Conservation (phyloP, 92 coral and sea anemone genomes). For the Porites cylindrica region DNA sequence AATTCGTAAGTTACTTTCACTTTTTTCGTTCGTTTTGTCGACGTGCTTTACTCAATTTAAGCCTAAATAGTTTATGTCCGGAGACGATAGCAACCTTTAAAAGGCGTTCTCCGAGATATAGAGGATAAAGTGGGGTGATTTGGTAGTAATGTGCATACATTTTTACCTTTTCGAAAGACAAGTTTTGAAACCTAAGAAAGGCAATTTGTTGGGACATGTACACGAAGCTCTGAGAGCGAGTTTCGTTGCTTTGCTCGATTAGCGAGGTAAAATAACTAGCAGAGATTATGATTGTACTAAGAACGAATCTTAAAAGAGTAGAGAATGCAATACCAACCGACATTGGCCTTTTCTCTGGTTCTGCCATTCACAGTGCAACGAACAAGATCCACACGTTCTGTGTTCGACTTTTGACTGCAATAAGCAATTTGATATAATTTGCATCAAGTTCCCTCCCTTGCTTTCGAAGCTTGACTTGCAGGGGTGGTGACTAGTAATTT, state of each 20-base stretch:
- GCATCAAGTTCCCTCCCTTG: neutral
- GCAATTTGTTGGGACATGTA: neutral
- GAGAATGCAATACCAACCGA: conserved; percentile 8
- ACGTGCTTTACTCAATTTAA: no score
- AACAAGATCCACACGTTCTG: neutral
- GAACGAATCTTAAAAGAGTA: neutral
- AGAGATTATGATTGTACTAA: neutral
- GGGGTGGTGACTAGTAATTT: neutral
- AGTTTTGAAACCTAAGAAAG: neutral
- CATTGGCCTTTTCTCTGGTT: conserved; percentile 1
- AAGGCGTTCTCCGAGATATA: neutral
- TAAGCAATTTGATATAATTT: no score
- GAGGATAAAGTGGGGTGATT: neutral
- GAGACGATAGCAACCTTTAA: neutral
- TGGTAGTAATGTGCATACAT: no score
- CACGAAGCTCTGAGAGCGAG: neutral
- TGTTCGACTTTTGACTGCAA: neutral
- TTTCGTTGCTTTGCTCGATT: neutral
- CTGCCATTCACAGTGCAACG: neutral
- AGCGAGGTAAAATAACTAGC: neutral
- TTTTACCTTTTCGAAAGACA: neutral
- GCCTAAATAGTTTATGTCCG: neutral
- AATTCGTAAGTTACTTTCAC: neutral
- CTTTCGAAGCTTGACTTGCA: neutral
- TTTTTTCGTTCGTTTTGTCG: neutral